Evolutionary conservation across 2,113 vertebrate species (phyloP), one percentile per base, ranked within the genome.

Genomic region (Xiphophorus maculatus): DNA sequence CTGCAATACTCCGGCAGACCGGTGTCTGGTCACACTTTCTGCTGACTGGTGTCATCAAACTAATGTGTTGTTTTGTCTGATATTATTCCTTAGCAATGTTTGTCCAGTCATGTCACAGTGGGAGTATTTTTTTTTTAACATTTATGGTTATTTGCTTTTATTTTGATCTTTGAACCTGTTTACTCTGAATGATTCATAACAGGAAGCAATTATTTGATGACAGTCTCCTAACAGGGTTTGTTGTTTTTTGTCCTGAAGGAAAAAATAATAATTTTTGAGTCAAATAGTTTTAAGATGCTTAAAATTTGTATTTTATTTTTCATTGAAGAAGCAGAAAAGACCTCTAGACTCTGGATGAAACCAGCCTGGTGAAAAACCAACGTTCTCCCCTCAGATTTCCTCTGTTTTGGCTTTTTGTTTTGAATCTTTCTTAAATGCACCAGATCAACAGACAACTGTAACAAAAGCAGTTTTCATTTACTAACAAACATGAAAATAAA

Each of bases 1-100:
- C 54, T 74, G 69, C 75, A 83, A 58, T 48, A 74, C 25, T 64
- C 30, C 37, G n/a, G 54, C 67, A 79, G 51, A 37, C 42, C 37
- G 70, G 25, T 66, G 17, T 7, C 15, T 32, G 22, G 14, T 19
- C 22, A 63, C 58, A 28, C 4, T 12, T 35, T 75, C 54, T 64
- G 33, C 54, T 8, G 13, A 5, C 22, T 11, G 42, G 3, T 40
- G 3, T 71, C n/a, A 81, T 58, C 7, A 25, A 58, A 15, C 44
- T 48, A 19, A 19, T 48, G 17, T 58, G 10, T n/a, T 25, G 51
- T 58, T 58, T 58, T 58, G 25, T 58, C 51, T 58, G 51, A 25
- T 58, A 22, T 25, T 54, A 54, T 54, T 54, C 19, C 44, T 48
- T 1, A 19, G 44, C 44, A 51, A 33, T 33, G 33, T 35, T 35